A percentile compares a stretch with the other conserved stretches of the same genome.
phyloP scores from a whole-genome alignment of 2,888 invertebrate species.

The Stictocephala bisonia region DNA sequence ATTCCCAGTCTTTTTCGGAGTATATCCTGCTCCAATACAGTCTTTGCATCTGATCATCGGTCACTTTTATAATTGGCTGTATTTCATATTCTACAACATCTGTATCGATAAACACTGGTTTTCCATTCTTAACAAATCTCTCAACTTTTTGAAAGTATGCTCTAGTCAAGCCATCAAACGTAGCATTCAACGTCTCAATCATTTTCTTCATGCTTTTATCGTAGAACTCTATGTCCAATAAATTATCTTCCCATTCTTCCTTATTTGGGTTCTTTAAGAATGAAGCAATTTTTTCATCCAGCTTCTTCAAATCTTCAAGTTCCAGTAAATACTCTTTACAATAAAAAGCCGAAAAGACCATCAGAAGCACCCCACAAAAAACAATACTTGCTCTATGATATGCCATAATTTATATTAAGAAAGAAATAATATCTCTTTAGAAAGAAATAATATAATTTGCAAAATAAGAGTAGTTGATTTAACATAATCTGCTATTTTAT shows the following conservation, averaged over 20 bases:
- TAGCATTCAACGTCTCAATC: constrained; percentile 22
- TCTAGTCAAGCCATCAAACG: constrained; percentile 16
- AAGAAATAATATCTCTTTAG: too few relatives aligned
- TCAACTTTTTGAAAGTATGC: constrained; percentile 13
- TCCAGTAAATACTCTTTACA: neutral
- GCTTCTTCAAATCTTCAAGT: constrained; percentile 17
- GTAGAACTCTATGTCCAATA: constrained; percentile 8
- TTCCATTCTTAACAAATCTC: constrained; percentile 20
- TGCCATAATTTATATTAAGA: too few relatives aligned
- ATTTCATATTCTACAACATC: constrained; percentile 20
- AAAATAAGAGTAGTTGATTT: too few relatives aligned
- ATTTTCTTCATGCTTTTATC: constrained; percentile 10
- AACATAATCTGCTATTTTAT: too few relatives aligned
- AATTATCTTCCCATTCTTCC: constrained; percentile 30
- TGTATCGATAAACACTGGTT: constrained; percentile 28
- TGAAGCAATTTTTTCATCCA: constrained; percentile 28
- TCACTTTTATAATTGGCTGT: constrained; percentile 8
- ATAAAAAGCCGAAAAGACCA: too few relatives aligned
- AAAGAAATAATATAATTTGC: too few relatives aligned
- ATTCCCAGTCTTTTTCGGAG: constrained; percentile 16
- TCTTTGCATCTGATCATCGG: constrained; percentile 19
- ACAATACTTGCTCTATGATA: too few relatives aligned
- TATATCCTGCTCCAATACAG: constrained; percentile 20
- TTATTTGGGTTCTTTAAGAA: constrained; percentile 22
- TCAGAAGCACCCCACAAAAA: too few relatives aligned